A percentile compares a stretch with the other conserved stretches of the same genome.
phyloP scores from a whole-genome alignment of 2,797 vertebrate genomes.

The Oreonectes daqikongensis region DNA sequence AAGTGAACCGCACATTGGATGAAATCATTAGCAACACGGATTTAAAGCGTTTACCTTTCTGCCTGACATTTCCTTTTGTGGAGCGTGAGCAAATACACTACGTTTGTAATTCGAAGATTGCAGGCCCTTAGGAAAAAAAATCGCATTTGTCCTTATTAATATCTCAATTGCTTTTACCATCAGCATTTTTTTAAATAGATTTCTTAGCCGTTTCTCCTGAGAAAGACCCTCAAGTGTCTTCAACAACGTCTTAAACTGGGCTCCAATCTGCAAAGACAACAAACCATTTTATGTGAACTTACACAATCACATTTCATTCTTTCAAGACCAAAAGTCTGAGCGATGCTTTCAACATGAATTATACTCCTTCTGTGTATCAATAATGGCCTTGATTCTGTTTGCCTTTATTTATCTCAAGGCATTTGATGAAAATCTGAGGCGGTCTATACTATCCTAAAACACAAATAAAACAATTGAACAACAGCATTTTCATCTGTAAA shows the following conservation, averaged over 20 bases:
- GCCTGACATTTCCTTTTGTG: not conserved
- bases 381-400: no score
- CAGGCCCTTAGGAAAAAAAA: not conserved
- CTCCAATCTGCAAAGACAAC: not conserved
- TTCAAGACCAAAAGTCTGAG: not conserved
- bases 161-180: not conserved
- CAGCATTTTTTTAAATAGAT: not conserved
- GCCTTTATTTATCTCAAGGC: no score
- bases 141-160: not conserved
- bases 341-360: no score
- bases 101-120: not conserved
- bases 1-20: conserved; percentile 37
- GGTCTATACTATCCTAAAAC: no score
- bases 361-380: no score
- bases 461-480: no score
- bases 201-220: not conserved
- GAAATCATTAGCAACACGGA: conserved; percentile 34
- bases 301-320: not conserved
- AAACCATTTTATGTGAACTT: not conserved
- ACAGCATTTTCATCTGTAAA: not conserved
- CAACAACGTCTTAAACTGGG: not conserved
- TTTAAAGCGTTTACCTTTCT: not conserved
- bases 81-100: not conserved
- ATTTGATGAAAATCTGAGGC: no score
- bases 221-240: not conserved